Base-by-base conservation (phyloP, 2,888 invertebrate genomes). In the Pristionchus maxplancki region DNA sequence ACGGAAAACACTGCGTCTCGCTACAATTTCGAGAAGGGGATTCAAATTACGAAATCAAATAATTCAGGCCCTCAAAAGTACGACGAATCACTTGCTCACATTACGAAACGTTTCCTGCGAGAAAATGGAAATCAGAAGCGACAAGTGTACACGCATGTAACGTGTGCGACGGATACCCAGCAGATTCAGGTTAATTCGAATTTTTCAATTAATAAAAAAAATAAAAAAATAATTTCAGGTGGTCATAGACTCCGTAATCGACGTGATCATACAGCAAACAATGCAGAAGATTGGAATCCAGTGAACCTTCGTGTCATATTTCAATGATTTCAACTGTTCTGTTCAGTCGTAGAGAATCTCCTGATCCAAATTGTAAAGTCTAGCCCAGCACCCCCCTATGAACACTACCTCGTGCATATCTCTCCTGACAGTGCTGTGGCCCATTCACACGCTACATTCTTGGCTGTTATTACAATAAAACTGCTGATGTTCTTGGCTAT, bases 251-350 rank as follows among this genome's bases (percentile, higher is more conserved):
- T 91, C 91, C 11, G 92, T 92, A 34, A 92, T 92, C 50, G 92
- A 92, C 78, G 92, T 92, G 24, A 91, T 92, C 34, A 92, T 92
- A 86, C 92, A 92, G 86, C 91, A 92, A 40, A 92, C 92, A 5
- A 92, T 92, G 92, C 91, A 91, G 87, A 91, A 91, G 89, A 91
- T 92, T 71, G 92, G 92, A 53, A 92, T 92, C 84, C 92, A 92
- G 53, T 91, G 71, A 89, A 37, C 0, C 34, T 5, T 28, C 24
- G 15, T 37, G 17, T 20, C 31, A 28, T 74, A 34, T 74, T n/a
- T n/a, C n/a, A n/a, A n/a, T n/a, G n/a, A n/a, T n/a, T n/a, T n/a
- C n/a, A n/a, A n/a, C n/a, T n/a, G n/a, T n/a, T n/a, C n/a, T n/a
- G n/a, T n/a, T n/a, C n/a, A n/a, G n/a, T n/a, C n/a, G n/a, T n/a